phyloP scores from a whole-genome alignment of 2,113 vertebrate genomes.

The Hydrochoerus hydrochaeris region DNA sequence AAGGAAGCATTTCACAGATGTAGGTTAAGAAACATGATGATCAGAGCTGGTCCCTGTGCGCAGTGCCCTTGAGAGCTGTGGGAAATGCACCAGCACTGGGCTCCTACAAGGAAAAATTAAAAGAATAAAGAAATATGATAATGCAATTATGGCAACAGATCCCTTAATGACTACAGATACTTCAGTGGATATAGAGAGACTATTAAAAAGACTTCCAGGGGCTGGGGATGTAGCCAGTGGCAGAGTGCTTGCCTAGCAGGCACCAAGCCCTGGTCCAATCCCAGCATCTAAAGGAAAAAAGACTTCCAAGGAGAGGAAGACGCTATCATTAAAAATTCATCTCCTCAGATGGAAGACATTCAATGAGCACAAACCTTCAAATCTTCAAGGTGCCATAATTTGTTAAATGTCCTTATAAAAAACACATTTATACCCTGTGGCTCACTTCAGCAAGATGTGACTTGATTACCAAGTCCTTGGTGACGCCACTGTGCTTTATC shows the following conservation, averaged over 20 bases:
- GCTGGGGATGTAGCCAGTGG: neutral
- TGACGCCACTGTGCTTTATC: slow-evolving; percentile 80
- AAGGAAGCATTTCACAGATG: neutral
- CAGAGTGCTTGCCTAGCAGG: neutral
- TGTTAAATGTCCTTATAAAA: slow-evolving; percentile 49
- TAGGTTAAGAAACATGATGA: neutral
- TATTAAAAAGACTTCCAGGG: neutral
- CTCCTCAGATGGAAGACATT: slow-evolving; percentile 41
- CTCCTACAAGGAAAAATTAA: too few relatives aligned
- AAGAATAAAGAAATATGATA: neutral
- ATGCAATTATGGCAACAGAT: neutral
- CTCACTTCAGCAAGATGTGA: slow-evolving; percentile 69
- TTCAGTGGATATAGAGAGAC: neutral
- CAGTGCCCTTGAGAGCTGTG: too few relatives aligned
- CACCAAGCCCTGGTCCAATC: neutral
- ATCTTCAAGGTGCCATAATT: slow-evolving; percentile 43
- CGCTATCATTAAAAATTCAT: slow-evolving; percentile 46
- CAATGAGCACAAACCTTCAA: neutral
- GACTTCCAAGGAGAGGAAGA: slow-evolving; percentile 13
- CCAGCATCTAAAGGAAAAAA: neutral
- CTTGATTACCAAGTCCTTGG: slow-evolving; percentile 75
- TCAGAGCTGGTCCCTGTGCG: too few relatives aligned
- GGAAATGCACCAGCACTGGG: too few relatives aligned
- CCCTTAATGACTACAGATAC: neutral
- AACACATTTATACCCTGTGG: slow-evolving; percentile 30